A percentile compares a stretch with the other conserved stretches of the same genome.
phyloP scores from a whole-genome alignment of 2,113 vertebrate genomes.

The Heliornis fulica region DNA sequence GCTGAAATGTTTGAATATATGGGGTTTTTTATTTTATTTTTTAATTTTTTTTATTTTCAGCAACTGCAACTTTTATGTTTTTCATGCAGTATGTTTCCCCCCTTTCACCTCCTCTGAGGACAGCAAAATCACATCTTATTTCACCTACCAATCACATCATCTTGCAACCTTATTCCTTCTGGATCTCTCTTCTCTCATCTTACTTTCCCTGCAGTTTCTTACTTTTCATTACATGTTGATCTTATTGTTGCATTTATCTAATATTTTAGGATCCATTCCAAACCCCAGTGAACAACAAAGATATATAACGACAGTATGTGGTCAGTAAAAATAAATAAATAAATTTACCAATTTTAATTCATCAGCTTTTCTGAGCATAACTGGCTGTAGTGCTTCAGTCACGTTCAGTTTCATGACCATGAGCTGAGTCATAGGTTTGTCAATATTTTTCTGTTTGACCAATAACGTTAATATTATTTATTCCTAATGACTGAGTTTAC shows the following conservation, averaged over 20 bases:
- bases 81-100: not conserved
- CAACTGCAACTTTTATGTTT: not conserved
- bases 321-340: not conserved
- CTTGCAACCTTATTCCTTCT: not conserved
- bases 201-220: not conserved
- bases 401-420: not conserved
- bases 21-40: too few relatives aligned
- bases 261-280: not conserved
- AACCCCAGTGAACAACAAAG: not conserved
- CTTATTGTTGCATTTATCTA: not conserved
- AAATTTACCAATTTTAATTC: not conserved
- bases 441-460: constrained; percentile 8
- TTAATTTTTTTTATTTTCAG: not conserved
- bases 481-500: not conserved
- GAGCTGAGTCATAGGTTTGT: not conserved
- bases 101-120: not conserved
- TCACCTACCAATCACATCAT: not conserved
- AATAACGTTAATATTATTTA: not conserved
- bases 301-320: not conserved
- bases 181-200: not conserved
- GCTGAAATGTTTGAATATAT: not conserved
- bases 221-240: not conserved
- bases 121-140: not conserved
- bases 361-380: not conserved
- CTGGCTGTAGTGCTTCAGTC: not conserved